Evolutionary conservation across 2,888 invertebrate species (phyloP).

Genomic region (Ctenicera cuprea): DNA sequence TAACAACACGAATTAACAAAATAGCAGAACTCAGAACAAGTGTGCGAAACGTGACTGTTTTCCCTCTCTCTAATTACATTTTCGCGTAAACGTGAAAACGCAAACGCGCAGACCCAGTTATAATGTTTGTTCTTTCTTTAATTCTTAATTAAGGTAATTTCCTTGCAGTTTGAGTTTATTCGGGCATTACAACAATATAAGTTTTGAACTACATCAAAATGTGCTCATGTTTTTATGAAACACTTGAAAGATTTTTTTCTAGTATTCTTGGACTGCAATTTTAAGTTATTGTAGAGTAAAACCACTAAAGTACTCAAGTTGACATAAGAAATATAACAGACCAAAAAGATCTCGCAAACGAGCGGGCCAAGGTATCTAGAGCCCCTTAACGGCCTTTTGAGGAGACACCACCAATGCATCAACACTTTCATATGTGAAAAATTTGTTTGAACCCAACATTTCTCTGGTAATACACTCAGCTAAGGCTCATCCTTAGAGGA

Average conservation of each 20-base stretch:
- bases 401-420: constrained; percentile 13
- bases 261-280: too few relatives aligned
- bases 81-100: constrained; percentile 1
- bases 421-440: constrained; percentile 27
- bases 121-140: constrained; percentile 16
- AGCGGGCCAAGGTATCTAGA: background rate
- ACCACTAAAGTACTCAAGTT: background rate
- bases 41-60: constrained; percentile 20
- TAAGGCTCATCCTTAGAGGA: background rate
- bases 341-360: constrained; percentile 24
- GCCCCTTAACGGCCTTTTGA: constrained; percentile 20
- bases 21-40: constrained; percentile 21
- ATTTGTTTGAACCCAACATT: constrained; percentile 21
- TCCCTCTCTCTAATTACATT: constrained; percentile 25
- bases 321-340: background rate
- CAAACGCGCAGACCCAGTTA: background rate
- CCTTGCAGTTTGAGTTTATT: too few relatives aligned
- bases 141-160: background rate
- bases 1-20: constrained; percentile 17
- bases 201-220: too few relatives aligned
- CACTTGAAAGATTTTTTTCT: too few relatives aligned
- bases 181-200: too few relatives aligned
- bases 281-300: background rate
- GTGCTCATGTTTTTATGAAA: too few relatives aligned
- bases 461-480: constrained; percentile 12